Conservation (phyloP, 2,888 invertebrate genomes). For the Heliconius aoede region DNA sequence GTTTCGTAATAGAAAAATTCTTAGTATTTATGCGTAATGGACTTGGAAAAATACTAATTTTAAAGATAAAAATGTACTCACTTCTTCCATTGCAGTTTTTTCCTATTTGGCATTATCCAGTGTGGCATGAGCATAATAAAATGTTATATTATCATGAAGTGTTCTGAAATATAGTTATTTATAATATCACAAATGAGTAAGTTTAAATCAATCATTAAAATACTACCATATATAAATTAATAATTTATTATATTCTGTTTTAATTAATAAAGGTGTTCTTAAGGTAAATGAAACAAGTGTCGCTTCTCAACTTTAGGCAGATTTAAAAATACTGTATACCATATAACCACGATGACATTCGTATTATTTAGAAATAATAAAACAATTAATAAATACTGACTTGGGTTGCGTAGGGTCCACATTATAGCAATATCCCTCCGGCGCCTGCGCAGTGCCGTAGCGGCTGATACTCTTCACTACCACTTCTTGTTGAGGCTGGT, state of each 20-base stretch:
- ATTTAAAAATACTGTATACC: too few relatives aligned
- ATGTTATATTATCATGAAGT: slow-evolving; percentile 50
- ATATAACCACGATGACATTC: not conserved
- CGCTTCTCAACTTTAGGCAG: too few relatives aligned
- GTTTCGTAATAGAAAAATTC: too few relatives aligned
- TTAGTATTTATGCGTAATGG: too few relatives aligned
- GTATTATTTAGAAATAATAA: not conserved
- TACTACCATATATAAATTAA: too few relatives aligned
- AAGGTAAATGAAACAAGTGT: too few relatives aligned
- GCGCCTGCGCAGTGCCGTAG: slow-evolving; percentile 76
- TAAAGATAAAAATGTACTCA: slow-evolving; percentile 82
- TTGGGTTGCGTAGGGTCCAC: slow-evolving; percentile 79
- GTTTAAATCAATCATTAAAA: not conserved
- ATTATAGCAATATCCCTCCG: slow-evolving; percentile 81
- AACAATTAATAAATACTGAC: slow-evolving; percentile 60
- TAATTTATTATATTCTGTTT: too few relatives aligned
- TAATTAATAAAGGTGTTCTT: too few relatives aligned
- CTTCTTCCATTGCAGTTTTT: slow-evolving; percentile 98
- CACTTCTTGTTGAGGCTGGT: slow-evolving; percentile 77
- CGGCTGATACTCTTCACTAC: slow-evolving; percentile 81
- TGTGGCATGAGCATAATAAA: slow-evolving; percentile 70
- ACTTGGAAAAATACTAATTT: not conserved
- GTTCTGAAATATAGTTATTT: slow-evolving; percentile 46
- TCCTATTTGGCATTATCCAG: slow-evolving; percentile 81
- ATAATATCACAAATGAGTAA: not conserved